These are phyloP conservation scores for Python bivittatus DNA, from an alignment of 2,113 vertebrate genomes.

Conservation along the genomic window DNA sequence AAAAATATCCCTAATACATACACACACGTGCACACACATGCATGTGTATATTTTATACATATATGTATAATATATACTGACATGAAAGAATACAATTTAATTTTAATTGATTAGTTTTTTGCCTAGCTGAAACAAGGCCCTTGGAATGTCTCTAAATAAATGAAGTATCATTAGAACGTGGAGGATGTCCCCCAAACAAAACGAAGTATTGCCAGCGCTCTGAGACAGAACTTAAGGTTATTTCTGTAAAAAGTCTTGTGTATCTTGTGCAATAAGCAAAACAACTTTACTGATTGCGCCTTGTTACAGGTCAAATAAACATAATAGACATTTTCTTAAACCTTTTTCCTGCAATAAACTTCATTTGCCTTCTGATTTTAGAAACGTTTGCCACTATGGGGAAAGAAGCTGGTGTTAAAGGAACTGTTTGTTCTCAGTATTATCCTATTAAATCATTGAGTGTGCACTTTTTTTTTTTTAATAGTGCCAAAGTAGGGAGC, in stretches of 20 bases:
- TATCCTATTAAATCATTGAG: not conserved
- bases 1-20: not conserved
- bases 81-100: not conserved
- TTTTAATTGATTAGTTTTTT: not conserved
- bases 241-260: conserved; percentile 17
- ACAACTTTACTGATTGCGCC: conserved; percentile 13
- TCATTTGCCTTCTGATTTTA: not conserved
- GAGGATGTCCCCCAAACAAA: not conserved
- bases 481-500: not conserved
- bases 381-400: conserved; percentile 23
- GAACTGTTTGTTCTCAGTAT: not conserved
- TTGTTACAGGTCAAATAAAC: conserved; percentile 39
- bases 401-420: conserved; percentile 22
- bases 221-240: not conserved
- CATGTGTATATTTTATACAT: not conserved
- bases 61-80: not conserved
- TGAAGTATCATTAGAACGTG: not conserved
- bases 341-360: conserved; percentile 10
- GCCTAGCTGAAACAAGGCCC: not conserved
- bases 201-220: not conserved
- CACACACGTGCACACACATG: not conserved
- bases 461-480: not conserved
- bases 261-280: conserved; percentile 52
- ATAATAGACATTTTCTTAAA: not conserved
- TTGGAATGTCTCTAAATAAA: conserved; percentile 1